phyloP scores from a whole-genome alignment of 2,797 vertebrate species.

The Hyperoplus immaculatus region DNA sequence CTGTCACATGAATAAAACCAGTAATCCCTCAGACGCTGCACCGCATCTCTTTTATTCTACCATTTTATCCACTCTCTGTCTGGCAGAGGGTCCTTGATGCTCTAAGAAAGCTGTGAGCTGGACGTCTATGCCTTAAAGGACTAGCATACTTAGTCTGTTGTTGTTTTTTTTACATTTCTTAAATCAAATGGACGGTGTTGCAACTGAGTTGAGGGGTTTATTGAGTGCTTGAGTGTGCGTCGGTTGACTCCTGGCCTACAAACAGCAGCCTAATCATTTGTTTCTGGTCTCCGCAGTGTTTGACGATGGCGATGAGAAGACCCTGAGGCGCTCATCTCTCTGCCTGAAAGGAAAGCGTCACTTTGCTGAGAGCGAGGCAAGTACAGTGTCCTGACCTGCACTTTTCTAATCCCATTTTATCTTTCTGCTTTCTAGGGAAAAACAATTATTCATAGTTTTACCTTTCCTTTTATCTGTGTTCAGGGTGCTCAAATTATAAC shows the following conservation, averaged over 20 bases:
- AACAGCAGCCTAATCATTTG: conserved; percentile 46
- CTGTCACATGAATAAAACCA: conserved; percentile 10
- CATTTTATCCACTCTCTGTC: conserved; percentile 7
- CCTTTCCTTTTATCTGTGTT: not conserved
- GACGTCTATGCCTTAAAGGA: conserved; percentile 23
- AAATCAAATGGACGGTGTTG: conserved; percentile 47
- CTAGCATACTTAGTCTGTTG: conserved; percentile 6
- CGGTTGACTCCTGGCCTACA: conserved; percentile 49
- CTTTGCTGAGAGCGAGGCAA: conserved; percentile 89
- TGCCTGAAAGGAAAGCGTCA: conserved; percentile 90
- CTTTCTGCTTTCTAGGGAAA: conserved; percentile 13
- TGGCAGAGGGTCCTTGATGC: conserved; percentile 26
- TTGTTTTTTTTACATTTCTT: conserved; percentile 23
- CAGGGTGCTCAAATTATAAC: conserved; percentile 13
- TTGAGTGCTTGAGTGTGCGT: conserved; percentile 29
- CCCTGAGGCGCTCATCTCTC: conserved; percentile 88
- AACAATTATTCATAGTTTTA: not conserved
- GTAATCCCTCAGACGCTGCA: not conserved
- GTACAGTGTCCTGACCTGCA: conserved; percentile 39
- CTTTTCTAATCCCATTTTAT: conserved; percentile 1
- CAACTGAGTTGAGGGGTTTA: conserved; percentile 14
- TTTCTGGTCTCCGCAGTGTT: conserved; percentile 83
- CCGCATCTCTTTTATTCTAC: conserved; percentile 8
- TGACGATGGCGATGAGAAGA: conserved; percentile 90
- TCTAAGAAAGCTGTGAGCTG: conserved; percentile 20